Percentiles rank a stretch among this genome's conserved stretches.
phyloP scores from a whole-genome alignment of 2,113 vertebrate genomes.

The Ailurus styani region DNA sequence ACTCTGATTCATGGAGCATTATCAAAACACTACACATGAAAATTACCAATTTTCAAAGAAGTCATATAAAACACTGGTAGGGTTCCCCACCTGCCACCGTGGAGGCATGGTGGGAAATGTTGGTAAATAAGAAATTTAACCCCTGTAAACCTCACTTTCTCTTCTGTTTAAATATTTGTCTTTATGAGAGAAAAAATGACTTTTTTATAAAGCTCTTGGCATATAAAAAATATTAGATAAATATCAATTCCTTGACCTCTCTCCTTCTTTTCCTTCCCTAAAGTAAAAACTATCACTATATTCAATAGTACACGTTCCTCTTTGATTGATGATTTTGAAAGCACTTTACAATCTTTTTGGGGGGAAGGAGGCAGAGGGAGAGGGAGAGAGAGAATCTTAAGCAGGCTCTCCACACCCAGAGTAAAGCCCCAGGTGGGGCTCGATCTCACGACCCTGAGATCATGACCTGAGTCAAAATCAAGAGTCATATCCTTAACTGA shows the following conservation, averaged over 20 bases:
- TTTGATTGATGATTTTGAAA: constrained; percentile 18
- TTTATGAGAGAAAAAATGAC: neutral
- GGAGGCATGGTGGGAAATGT: neutral
- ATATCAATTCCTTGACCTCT: neutral
- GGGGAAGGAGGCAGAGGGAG: neutral
- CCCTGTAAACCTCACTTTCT: neutral
- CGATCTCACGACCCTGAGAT: neutral
- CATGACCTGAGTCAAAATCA: neutral
- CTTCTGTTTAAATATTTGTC: constrained; percentile 7
- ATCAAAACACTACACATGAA: neutral
- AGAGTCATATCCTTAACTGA: neutral
- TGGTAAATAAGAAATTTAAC: neutral
- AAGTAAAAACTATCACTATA: neutral
- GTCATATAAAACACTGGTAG: neutral
- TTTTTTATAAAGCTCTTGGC: neutral
- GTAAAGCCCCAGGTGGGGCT: neutral
- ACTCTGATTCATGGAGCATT: neutral
- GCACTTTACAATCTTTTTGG: neutral
- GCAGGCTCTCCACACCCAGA: neutral
- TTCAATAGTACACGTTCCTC: neutral
- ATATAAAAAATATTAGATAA: constrained; percentile 9
- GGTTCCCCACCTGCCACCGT: neutral
- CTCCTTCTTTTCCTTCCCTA: neutral
- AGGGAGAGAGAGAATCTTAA: neutral
- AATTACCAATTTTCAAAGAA: constrained; percentile 23